Conservation (phyloP, 2,888 invertebrate genomes). For the Andrena fulva region DNA sequence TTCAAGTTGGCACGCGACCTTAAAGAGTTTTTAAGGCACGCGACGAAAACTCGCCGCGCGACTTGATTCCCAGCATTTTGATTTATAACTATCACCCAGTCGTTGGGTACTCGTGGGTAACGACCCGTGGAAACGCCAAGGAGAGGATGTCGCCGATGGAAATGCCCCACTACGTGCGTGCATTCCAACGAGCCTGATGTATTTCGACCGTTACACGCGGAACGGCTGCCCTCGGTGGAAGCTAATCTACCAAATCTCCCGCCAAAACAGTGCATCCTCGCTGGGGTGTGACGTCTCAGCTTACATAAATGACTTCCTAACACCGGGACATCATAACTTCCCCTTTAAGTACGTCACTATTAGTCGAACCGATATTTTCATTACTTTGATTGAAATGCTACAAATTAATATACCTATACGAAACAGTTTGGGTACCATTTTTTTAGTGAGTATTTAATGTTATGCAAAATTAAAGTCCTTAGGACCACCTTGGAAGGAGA, state of each 20-base stretch:
- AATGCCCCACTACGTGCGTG: constrained; percentile 45
- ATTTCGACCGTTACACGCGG: constrained; percentile 70
- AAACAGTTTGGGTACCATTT: no score
- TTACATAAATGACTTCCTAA: neutral
- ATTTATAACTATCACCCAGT: constrained; percentile 55
- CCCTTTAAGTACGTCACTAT: neutral
- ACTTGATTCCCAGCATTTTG: constrained; percentile 56
- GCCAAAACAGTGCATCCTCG: constrained; percentile 64
- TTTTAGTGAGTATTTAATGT: no score
- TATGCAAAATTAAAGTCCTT: no score
- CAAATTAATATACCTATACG: neutral
- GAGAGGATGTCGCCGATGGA: constrained; percentile 44
- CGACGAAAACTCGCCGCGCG: constrained; percentile 5
- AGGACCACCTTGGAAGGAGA: no score
- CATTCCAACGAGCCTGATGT: constrained; percentile 71
- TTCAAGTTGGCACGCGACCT: neutral
- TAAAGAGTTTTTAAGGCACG: constrained; percentile 3
- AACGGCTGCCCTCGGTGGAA: constrained; percentile 40
- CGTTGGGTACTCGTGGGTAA: constrained; percentile 62
- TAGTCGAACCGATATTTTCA: neutral
- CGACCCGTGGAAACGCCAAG: constrained; percentile 62
- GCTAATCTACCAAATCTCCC: constrained; percentile 75
- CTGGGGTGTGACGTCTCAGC: constrained; percentile 40
- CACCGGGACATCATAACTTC: neutral
- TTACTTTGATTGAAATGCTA: neutral